Evolutionary conservation across 1,140 invertebrate species (phyloP).

Genomic region (Zophobas atratus): DNA sequence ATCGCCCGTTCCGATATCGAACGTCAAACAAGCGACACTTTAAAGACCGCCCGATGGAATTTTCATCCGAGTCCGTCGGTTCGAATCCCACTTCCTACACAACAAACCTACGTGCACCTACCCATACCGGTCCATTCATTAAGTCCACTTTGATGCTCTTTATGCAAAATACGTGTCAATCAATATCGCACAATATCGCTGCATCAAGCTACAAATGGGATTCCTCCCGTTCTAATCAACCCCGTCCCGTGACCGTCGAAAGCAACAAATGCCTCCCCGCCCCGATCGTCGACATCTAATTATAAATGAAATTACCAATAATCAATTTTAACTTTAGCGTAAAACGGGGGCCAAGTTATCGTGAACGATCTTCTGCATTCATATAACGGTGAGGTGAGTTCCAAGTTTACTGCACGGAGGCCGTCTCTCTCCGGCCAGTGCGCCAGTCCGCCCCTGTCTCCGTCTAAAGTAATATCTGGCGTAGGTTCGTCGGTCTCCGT

Average conservation of each 20-base stretch:
- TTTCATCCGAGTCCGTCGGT: too few species aligned
- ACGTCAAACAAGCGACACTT: too few species aligned
- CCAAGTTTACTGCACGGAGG: constrained; percentile 54
- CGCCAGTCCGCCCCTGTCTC: constrained; percentile 19
- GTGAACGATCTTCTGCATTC: constrained; percentile 52
- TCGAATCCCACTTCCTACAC: too few species aligned
- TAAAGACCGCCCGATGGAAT: too few species aligned
- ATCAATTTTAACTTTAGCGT: constrained; percentile 49
- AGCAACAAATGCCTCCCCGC: not conserved
- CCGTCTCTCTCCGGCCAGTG: constrained; percentile 41
- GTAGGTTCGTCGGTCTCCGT: constrained; percentile 28
- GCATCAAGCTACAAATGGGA: constrained; percentile 19
- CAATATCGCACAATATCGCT: constrained; percentile 15
- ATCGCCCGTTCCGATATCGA: too few species aligned
- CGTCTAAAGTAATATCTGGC: constrained; percentile 51
- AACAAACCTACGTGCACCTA: too few species aligned
- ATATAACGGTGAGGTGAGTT: constrained; percentile 55
- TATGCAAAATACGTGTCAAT: constrained; percentile 32
- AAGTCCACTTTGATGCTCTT: constrained; percentile 26
- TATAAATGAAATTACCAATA: constrained; percentile 50
- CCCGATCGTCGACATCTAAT: constrained; percentile 32
- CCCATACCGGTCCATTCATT: not conserved
- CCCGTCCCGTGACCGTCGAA: not conserved
- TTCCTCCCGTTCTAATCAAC: constrained; percentile 14
- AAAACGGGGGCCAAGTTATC: constrained; percentile 53